Percentiles rank a stretch among this genome's conserved stretches.
These are phyloP conservation scores for Cephus rjabovi DNA, from an alignment of 2,888 invertebrate species.

Conservation along the genomic window DNA sequence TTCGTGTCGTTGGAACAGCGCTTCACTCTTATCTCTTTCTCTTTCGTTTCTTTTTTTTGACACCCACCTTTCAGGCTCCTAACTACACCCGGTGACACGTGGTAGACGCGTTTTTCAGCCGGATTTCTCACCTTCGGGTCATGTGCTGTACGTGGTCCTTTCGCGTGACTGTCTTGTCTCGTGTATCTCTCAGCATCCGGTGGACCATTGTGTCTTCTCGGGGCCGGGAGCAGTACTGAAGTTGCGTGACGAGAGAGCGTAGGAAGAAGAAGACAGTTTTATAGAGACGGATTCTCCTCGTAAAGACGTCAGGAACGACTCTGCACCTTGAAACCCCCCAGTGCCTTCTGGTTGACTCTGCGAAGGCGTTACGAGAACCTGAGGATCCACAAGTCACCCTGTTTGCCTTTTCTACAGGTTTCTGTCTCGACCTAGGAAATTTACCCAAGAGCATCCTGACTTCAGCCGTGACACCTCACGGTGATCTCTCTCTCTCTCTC, in stretches of 20 bases:
- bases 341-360: slow-evolving; percentile 25
- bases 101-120: neutral
- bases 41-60: neutral
- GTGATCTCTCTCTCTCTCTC: slow-evolving; percentile 23
- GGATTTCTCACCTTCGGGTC: neutral
- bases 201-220: neutral
- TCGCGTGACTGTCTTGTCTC: neutral
- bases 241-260: slow-evolving; percentile 3
- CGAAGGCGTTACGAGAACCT: slow-evolving; percentile 48
- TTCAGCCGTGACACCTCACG: slow-evolving; percentile 18
- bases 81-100: neutral
- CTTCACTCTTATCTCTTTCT: neutral
- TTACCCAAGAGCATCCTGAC: slow-evolving; percentile 35
- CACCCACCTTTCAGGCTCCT: neutral
- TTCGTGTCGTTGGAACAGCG: neutral
- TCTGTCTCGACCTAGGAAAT: slow-evolving; percentile 22
- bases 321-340: slow-evolving; percentile 31
- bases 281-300: slow-evolving; percentile 61
- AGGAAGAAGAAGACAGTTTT: slow-evolving; percentile 55
- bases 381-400: slow-evolving; percentile 53
- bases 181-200: neutral
- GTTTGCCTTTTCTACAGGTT: slow-evolving; percentile 19
- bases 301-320: slow-evolving; percentile 57
- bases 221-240: neutral
- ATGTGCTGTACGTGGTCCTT: neutral